Evolutionary conservation across 1,140 invertebrate genomes (phyloP).

Genomic region (Rhagoletis zephyria): DNA sequence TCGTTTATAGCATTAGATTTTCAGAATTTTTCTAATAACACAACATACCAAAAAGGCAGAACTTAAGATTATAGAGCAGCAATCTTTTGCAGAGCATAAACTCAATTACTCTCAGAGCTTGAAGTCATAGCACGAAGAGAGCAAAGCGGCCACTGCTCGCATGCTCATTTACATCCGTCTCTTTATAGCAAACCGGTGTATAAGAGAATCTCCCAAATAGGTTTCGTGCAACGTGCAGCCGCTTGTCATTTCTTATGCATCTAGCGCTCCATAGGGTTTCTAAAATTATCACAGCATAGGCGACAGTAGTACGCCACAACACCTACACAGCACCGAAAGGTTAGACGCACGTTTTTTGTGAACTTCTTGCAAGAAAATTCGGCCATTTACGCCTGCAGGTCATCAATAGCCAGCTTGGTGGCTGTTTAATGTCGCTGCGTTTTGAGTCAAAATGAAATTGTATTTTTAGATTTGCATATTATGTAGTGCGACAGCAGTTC

Average conservation of each 20-base stretch:
- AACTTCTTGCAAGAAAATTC: background rate
- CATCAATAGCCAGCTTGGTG: background rate
- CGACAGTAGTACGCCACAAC: slow-evolving; percentile 32
- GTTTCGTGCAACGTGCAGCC: background rate
- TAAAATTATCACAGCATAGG: background rate
- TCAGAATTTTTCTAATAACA: background rate
- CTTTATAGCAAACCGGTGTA: slow-evolving; percentile 24
- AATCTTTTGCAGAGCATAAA: background rate
- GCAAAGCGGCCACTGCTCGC: background rate
- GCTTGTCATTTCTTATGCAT: background rate
- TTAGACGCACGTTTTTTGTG: slow-evolving; percentile 32
- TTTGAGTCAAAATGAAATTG: slow-evolving; percentile 4
- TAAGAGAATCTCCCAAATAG: background rate
- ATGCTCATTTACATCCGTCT: background rate
- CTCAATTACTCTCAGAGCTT: background rate
- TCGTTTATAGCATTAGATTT: background rate
- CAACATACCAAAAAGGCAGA: background rate
- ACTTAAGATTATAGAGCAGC: background rate
- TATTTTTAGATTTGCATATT: slow-evolving; percentile 4
- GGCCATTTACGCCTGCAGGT: slow-evolving; percentile 4
- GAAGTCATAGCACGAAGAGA: background rate
- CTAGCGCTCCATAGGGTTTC: background rate
- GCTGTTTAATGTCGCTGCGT: background rate
- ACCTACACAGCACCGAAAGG: slow-evolving; percentile 13
- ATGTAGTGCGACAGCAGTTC: background rate